phyloP scores from a whole-genome alignment of 2,113 vertebrate species.

The Athene noctua region DNA sequence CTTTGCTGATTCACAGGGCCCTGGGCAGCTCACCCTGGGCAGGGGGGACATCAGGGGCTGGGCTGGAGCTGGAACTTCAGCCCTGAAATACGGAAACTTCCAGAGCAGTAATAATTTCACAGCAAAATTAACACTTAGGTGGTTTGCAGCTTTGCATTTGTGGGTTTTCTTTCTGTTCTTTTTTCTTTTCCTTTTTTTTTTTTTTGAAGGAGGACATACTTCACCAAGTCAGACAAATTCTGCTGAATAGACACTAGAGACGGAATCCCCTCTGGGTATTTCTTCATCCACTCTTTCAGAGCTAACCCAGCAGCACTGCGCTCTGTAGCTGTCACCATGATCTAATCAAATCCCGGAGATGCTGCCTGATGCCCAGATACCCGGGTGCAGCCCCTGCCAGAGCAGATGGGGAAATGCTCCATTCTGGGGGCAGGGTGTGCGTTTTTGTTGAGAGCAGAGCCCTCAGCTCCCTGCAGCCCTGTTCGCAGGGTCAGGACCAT shows the following conservation, averaged over 20 bases:
- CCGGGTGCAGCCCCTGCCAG: not conserved
- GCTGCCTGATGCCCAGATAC: not conserved
- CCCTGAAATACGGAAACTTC: not conserved
- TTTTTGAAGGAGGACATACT: not conserved
- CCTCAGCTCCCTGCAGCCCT: not conserved
- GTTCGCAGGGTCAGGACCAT: not conserved
- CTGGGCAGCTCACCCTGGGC: not conserved
- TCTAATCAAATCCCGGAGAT: not conserved
- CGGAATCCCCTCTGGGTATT: not conserved
- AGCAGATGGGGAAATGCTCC: fast-evolving
- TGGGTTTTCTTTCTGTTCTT: too few relatives aligned
- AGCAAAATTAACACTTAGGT: not conserved
- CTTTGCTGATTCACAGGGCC: not conserved
- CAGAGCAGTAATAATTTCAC: not conserved
- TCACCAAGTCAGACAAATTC: not conserved
- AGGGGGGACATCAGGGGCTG: not conserved
- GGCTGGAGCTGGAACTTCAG: not conserved
- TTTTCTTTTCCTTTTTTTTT: too few relatives aligned
- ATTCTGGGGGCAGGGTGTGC: fast-evolving
- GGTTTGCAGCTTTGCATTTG: too few relatives aligned
- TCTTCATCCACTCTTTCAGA: not conserved
- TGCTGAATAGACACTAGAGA: not conserved
- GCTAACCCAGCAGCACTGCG: not conserved
- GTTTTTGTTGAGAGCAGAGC: fast-evolving
- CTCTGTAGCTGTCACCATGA: too few relatives aligned